Base-by-base conservation (phyloP, 2,888 invertebrate genomes). In the Drosophila subsilvestris region DNA sequence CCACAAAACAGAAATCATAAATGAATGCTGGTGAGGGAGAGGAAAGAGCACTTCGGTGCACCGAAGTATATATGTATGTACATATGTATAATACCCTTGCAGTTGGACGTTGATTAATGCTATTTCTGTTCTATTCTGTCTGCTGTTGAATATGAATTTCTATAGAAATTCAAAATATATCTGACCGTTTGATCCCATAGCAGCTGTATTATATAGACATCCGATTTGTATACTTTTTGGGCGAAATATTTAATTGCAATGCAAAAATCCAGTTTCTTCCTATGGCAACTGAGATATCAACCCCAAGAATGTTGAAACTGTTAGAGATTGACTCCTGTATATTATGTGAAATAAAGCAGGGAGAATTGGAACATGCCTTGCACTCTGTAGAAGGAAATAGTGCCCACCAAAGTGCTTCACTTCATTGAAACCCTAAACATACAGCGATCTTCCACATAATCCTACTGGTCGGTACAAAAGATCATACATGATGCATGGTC, bases 21-120 rank as follows among this genome's bases (percentile, higher is more conserved):
- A 62, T 37, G 25, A 62, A 42, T 51, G 49, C 17, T 18, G 32
- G 55, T 50, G 29, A 63, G 50, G 45, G 22, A 42, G 53, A 54
- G 25, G 55, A 6, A 7, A n/a, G n/a, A 2, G 37, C 37, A 2
- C 37, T 14, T 37, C 37, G 37, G 37, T 6, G 0, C 37, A 14
- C 37, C 37, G 37, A 37, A 37, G 37, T 37, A 14, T 2, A 37
- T 37, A 37, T 37, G 6, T n/a, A n/a, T n/a, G n/a, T n/a, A n/a
- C n/a, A n/a, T n/a, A n/a, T n/a, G n/a, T n/a, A n/a, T n/a, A n/a
- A n/a, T n/a, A n/a, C 37, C n/a, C 14, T 37, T 37, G 37, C 37
- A 37, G 37, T n/a, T 2, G 37, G 37, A n/a, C 14, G 14, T 37
- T 37, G 14, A 37, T 14, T n/a, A 37, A 7, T n/a, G 14, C 6